Percentiles rank a stretch among this genome's conserved stretches.
These are phyloP conservation scores for Cotesia chilonis DNA, from an alignment of 1,140 invertebrate genomes.

Conservation along the genomic window DNA sequence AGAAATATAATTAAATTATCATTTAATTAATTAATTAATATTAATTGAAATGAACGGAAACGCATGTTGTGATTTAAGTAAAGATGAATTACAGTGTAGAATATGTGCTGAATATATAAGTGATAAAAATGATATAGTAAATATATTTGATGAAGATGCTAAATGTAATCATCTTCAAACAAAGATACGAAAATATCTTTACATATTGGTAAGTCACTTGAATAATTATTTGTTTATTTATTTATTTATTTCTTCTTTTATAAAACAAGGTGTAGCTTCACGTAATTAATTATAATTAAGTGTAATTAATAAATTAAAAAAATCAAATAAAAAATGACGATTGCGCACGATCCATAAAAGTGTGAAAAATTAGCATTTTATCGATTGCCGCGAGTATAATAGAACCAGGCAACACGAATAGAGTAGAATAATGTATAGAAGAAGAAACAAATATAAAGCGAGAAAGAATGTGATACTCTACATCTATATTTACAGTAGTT, in stretches of 20 bases:
- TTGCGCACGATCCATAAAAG: slow-evolving; percentile 52
- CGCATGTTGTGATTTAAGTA: slow-evolving; percentile 22
- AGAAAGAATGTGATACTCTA: not conserved
- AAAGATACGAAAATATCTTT: slow-evolving; percentile 69
- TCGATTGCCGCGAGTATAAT: slow-evolving; percentile 57
- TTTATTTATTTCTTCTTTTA: not conserved
- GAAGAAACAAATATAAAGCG: not conserved
- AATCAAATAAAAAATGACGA: slow-evolving; percentile 41
- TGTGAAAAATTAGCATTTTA: slow-evolving; percentile 68
- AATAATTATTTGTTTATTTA: slow-evolving; percentile 13
- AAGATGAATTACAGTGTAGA: slow-evolving; percentile 58
- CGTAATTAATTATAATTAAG: not conserved
- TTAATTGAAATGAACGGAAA: slow-evolving; percentile 27
- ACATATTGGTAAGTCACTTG: slow-evolving; percentile 63
- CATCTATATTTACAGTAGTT: too few relatives aligned
- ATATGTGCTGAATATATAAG: slow-evolving; percentile 65
- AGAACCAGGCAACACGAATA: slow-evolving; percentile 3
- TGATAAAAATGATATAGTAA: slow-evolving; percentile 54
- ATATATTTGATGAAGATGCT: slow-evolving; percentile 67
- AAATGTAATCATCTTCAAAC: slow-evolving; percentile 64
- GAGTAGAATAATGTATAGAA: not conserved
- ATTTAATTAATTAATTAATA: not conserved
- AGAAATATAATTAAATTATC: too few relatives aligned
- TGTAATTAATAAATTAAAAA: not conserved
- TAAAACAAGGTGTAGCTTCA: too few relatives aligned